These are phyloP conservation scores for Ophioninae sp. DNA, from an alignment of 2,888 invertebrate genomes.

Conservation along the genomic window DNA sequence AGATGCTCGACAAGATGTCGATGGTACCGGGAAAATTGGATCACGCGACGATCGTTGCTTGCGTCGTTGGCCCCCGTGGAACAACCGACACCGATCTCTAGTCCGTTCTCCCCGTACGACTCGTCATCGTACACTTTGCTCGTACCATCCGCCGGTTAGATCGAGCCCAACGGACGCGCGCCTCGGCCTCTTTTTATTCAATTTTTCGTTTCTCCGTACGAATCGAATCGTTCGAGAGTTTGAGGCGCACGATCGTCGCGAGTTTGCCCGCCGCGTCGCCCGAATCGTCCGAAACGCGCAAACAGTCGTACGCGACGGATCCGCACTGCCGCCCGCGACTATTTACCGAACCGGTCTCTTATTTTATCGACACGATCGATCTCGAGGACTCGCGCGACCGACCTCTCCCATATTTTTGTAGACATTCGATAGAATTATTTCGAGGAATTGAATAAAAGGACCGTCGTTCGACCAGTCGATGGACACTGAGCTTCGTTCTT, in stretches of 20 bases:
- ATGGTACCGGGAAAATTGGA: constrained; percentile 94
- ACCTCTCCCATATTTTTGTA: constrained; percentile 61
- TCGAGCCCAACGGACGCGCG: constrained; percentile 24
- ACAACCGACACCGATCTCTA: constrained; percentile 61
- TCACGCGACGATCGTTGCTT: constrained; percentile 93
- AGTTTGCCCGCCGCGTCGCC: constrained; percentile 25
- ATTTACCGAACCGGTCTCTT: constrained; percentile 36
- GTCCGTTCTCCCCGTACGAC: constrained; percentile 34
- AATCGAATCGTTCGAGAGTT: neutral
- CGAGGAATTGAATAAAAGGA: constrained; percentile 51
- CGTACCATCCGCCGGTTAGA: constrained; percentile 43
- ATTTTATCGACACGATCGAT: constrained; percentile 35
- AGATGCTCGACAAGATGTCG: constrained; percentile 88
- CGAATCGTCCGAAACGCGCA: constrained; percentile 44
- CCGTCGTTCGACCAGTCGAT: constrained; percentile 35
- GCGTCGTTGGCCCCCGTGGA: constrained; percentile 84
- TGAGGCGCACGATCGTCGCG: constrained; percentile 20
- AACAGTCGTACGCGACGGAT: constrained; percentile 7
- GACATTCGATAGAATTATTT: constrained; percentile 57
- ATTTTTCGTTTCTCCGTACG: constrained; percentile 10
- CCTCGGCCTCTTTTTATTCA: constrained; percentile 28
- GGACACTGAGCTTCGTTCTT: neutral
- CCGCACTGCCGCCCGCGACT: constrained; percentile 48
- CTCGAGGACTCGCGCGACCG: constrained; percentile 42
- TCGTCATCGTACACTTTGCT: constrained; percentile 31